A percentile compares a stretch with the other conserved stretches of the same genome.
Evolutionary conservation across 2,888 invertebrate genomes (phyloP).

Genomic region (Elegia similella): DNA sequence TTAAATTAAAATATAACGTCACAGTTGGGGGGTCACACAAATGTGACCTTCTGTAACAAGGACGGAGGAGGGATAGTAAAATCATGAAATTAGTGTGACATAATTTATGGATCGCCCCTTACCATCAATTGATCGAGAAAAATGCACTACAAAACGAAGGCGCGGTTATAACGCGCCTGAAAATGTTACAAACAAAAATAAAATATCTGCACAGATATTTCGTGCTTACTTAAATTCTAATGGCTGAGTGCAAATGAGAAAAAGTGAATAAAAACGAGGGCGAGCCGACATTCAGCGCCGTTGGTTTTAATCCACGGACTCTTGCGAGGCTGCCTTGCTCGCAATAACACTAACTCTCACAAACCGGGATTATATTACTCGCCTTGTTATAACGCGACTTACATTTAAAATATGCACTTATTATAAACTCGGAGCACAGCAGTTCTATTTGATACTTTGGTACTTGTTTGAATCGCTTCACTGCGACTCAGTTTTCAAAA

Average conservation of each 20-base stretch:
- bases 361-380: slow-evolving; percentile 60
- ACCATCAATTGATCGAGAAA: no score
- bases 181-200: not conserved
- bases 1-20: no score
- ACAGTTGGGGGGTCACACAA: no score
- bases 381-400: slow-evolving; percentile 47
- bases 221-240: slow-evolving; percentile 10
- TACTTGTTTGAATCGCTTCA: not conserved
- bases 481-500: not conserved
- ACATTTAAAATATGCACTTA: slow-evolving; percentile 57
- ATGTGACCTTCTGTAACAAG: no score
- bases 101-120: no score
- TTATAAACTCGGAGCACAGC: slow-evolving; percentile 39
- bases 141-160: no score
- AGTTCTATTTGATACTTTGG: not conserved
- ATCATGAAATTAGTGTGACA: no score
- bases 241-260: slow-evolving; percentile 12
- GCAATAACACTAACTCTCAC: slow-evolving; percentile 65
- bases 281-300: slow-evolving; percentile 34
- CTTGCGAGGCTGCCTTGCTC: slow-evolving; percentile 46
- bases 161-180: no score
- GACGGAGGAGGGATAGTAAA: no score
- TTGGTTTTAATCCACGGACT: slow-evolving; percentile 53
- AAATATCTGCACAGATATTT: slow-evolving; percentile 26
- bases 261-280: slow-evolving; percentile 23